Percentiles rank a stretch among this genome's conserved stretches.
Evolutionary conservation across 2,797 vertebrate species (phyloP).

Genomic region (Pagetopsis macropterus): DNA sequence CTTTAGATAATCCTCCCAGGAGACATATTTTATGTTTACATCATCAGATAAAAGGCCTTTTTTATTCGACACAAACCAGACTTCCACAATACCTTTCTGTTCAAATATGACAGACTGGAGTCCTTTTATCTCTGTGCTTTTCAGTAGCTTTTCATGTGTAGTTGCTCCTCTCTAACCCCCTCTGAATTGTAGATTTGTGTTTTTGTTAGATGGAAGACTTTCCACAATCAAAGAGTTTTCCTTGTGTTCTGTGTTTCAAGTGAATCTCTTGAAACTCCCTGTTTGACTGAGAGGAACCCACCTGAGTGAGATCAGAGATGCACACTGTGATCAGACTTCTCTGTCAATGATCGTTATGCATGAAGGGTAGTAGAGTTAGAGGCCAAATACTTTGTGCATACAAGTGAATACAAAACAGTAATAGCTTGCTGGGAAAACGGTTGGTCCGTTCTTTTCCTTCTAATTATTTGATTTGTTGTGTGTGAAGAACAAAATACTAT

Average conservation of each 20-base stretch:
- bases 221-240: conserved; percentile 29
- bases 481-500: too few species aligned
- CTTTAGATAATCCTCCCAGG: conserved; percentile 21
- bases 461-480: background rate
- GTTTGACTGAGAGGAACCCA: background rate
- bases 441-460: background rate
- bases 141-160: conserved; percentile 47
- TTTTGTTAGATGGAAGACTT: conserved; percentile 21
- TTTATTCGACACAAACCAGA: conserved; percentile 15
- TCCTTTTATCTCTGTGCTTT: conserved; percentile 54
- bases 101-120: conserved; percentile 32
- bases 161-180: conserved; percentile 45
- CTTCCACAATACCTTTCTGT: conserved; percentile 18
- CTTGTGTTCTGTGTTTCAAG: background rate
- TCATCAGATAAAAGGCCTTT: conserved; percentile 18
- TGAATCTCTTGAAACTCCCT: conserved; percentile 20
- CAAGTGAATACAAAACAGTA: background rate
- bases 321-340: conserved; percentile 13
- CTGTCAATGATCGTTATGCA: background rate
- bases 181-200: conserved; percentile 44
- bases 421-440: background rate
- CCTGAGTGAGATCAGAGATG: conserved; percentile 17
- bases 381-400: background rate
- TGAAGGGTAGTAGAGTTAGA: background rate
- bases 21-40: conserved; percentile 46